phyloP scores from a whole-genome alignment of 1,140 invertebrate species.

The Campoletis sonorensis region DNA sequence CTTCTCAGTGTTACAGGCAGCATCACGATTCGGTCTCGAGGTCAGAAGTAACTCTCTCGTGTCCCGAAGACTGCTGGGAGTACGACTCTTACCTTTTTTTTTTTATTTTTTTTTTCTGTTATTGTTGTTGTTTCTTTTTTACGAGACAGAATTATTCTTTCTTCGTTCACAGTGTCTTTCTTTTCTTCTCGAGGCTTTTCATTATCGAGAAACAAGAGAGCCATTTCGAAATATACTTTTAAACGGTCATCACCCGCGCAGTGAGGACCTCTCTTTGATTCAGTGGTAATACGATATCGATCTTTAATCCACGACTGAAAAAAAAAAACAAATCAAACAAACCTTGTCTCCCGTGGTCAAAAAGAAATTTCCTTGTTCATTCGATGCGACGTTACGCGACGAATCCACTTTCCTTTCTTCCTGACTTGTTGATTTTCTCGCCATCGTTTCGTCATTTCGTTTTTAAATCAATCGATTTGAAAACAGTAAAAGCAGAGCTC shows the following conservation, averaged over 20 bases:
- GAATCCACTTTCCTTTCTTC: too few relatives aligned
- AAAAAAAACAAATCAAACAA: too few relatives aligned
- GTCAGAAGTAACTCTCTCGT: constrained; percentile 27
- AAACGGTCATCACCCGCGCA: constrained; percentile 19
- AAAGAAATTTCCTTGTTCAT: constrained; percentile 18
- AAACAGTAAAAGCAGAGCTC: too few relatives aligned
- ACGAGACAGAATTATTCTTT: not conserved
- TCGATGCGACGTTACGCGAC: constrained; percentile 13
- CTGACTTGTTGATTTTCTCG: not conserved
- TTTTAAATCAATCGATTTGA: too few relatives aligned
- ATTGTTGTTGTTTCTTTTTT: too few relatives aligned
- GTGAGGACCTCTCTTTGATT: not conserved
- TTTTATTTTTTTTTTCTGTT: not conserved
- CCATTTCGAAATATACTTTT: constrained; percentile 4
- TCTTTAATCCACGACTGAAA: too few relatives aligned
- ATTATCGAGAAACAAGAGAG: not conserved
- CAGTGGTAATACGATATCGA: not conserved
- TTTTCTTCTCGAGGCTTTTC: not conserved
- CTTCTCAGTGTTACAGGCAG: constrained; percentile 19
- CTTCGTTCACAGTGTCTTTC: not conserved
- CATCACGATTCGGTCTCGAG: constrained; percentile 34
- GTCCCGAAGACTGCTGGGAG: constrained; percentile 8
- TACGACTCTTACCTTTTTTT: not conserved
- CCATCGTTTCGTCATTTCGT: constrained; percentile 16
- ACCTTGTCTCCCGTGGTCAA: not conserved